Base-by-base conservation (phyloP, 2,888 invertebrate species). In the Peribatodes rhomboidaria region DNA sequence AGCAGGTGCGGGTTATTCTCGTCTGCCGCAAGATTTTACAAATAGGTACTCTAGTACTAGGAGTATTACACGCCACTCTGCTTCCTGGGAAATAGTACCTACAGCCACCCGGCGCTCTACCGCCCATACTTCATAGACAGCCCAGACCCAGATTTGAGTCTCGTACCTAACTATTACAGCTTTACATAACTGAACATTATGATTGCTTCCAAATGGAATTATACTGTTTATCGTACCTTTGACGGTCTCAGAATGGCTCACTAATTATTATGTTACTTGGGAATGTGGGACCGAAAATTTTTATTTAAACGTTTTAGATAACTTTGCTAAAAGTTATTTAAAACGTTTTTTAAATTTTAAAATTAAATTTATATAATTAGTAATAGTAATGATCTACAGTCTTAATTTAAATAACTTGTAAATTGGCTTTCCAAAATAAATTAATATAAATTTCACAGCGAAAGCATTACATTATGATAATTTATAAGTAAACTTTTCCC, bases 51-150 rank as follows among this genome's bases (percentile, higher is more conserved):
- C n/a, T n/a, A n/a, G n/a, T n/a, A n/a, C n/a, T n/a, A n/a, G n/a
- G n/a, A 55, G 50, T 56, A 61, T 65, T 64, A 57, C 56, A 49
- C 47, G 31, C 47, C 42, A 46, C 58, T 46, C 53, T 0, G 18
- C 33, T 11, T 54, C 10, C 61, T 42, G 47, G 54, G 31, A 49
- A 61, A 61, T 55, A 56, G 50, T 61, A 56, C 53, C n/a, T 56
- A 49, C 18, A 55, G 31, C 46, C 33, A n/a, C 35, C 20, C 11
- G 47, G 31, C 37, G 9, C 46, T 22, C 58, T 35, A 41, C 58
- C 50, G 14, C 33, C 35, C 65, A 59, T 68, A 62, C 59, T 68
- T 60, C 53, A 68, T 49, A 49, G 10, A 31, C 64, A 41, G 44
- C 42, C 27, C 42, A 10, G 47, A 52, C 44, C 20, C 42, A 18